These are phyloP conservation scores for Clarias fuscus DNA, from an alignment of 2,797 vertebrate genomes.

Conservation along the genomic window DNA sequence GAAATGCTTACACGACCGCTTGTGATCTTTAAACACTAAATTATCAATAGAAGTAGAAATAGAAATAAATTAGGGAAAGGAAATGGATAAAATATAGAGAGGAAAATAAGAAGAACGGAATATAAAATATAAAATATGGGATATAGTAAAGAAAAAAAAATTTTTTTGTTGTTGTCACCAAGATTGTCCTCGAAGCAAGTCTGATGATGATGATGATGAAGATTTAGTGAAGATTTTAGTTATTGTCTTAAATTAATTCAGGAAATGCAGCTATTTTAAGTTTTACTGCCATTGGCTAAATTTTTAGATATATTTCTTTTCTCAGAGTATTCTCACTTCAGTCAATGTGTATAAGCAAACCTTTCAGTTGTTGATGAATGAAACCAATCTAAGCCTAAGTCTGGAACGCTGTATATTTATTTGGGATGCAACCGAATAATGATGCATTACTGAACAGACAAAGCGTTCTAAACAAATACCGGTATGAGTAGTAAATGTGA, in stretches of 20 bases:
- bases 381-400: background rate
- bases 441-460: background rate
- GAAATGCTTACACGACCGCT: too few species aligned
- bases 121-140: too few species aligned
- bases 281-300: slow-evolving; percentile 27
- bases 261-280: slow-evolving; percentile 53
- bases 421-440: background rate
- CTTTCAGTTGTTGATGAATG: background rate
- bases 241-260: slow-evolving; percentile 38
- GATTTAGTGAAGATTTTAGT: slow-evolving; percentile 39
- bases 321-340: background rate
- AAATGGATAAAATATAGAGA: too few species aligned
- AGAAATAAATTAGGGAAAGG: too few species aligned
- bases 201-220: background rate
- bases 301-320: background rate
- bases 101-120: too few species aligned
- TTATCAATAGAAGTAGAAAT: too few species aligned
- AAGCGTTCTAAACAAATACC: background rate
- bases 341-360: background rate
- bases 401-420: background rate
- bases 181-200: background rate
- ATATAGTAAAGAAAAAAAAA: too few species aligned
- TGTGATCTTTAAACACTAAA: too few species aligned
- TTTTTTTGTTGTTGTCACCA: background rate
- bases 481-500: background rate